phyloP scores from a whole-genome alignment of 2,113 vertebrate species.

The Channa maculata region DNA sequence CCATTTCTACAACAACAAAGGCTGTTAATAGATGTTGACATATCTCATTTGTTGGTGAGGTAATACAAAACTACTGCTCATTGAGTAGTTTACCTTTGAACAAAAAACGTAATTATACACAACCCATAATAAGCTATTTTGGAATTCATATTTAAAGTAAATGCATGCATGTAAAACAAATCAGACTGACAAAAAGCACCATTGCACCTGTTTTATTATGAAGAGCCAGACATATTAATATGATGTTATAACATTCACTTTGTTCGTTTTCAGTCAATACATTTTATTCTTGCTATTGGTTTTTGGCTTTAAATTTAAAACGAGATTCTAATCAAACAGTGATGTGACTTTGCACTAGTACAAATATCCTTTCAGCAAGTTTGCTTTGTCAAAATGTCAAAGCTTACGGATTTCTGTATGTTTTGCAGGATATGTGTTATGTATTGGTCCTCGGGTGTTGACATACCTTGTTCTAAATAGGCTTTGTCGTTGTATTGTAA shows the following conservation, averaged over 20 bases:
- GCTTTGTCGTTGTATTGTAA: slow-evolving; percentile 9
- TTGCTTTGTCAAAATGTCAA: slow-evolving; percentile 7
- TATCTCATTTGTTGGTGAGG: slow-evolving; percentile 2
- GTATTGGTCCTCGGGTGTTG: neutral
- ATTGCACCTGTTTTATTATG: neutral
- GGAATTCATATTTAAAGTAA: slow-evolving; percentile 7
- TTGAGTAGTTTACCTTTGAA: neutral
- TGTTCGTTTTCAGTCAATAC: slow-evolving; percentile 11
- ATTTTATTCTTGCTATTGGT: slow-evolving; percentile 5
- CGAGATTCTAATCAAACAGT: slow-evolving; percentile 2
- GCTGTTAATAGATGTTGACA: neutral
- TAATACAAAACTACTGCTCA: slow-evolving; percentile 1
- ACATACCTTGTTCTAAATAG: slow-evolving; percentile 7
- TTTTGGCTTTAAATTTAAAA: slow-evolving; percentile 4
- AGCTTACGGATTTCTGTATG: neutral
- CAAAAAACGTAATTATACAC: neutral
- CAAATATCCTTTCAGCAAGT: neutral
- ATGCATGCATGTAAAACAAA: slow-evolving; percentile 15
- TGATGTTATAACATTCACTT: slow-evolving; percentile 17
- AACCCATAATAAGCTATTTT: neutral
- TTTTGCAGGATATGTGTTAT: neutral
- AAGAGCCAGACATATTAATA: slow-evolving; percentile 10
- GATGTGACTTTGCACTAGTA: neutral
- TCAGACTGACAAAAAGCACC: neutral
- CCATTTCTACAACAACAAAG: neutral